Conservation (phyloP, 2,797 vertebrate species). For the Aselliscus stoliczkanus region DNA sequence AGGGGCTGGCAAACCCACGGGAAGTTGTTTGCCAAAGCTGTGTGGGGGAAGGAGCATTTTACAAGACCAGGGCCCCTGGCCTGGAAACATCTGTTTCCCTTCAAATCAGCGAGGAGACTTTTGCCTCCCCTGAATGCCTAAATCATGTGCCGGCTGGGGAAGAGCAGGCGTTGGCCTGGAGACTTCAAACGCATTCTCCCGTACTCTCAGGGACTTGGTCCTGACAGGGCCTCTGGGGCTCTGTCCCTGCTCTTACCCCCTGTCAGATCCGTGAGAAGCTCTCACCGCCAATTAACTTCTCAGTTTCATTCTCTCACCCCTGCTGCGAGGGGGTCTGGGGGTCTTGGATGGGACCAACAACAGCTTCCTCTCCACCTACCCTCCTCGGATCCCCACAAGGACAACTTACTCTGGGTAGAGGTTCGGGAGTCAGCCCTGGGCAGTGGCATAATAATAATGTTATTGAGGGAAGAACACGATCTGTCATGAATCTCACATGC, state of each 20-base stretch:
- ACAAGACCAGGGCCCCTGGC: slow-evolving; percentile 71
- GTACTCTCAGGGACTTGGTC: slow-evolving; percentile 78
- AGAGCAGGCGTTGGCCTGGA: slow-evolving; percentile 78
- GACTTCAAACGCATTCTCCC: slow-evolving; percentile 84
- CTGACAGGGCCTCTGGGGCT: slow-evolving; percentile 76
- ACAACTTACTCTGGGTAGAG: not conserved
- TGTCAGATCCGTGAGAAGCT: slow-evolving; percentile 71
- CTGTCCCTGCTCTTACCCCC: slow-evolving; percentile 53
- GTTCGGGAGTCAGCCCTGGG: not conserved
- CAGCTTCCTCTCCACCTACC: slow-evolving; percentile 17
- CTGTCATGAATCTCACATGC: not conserved
- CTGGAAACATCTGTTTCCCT: slow-evolving; percentile 83
- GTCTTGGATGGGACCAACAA: slow-evolving; percentile 42
- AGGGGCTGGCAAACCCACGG: not conserved
- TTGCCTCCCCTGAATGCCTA: slow-evolving; percentile 80
- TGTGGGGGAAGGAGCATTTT: slow-evolving; percentile 51
- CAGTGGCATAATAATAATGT: not conserved
- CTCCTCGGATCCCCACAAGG: not conserved
- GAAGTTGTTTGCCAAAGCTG: slow-evolving; percentile 60
- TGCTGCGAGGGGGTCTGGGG: slow-evolving; percentile 44
- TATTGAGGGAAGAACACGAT: not conserved
- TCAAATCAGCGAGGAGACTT: slow-evolving; percentile 81
- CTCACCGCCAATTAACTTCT: slow-evolving; percentile 68
- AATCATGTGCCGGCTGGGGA: slow-evolving; percentile 78
- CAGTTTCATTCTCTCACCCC: slow-evolving; percentile 4